Base-by-base conservation (phyloP, 2,113 vertebrate genomes). In the Oplegnathus fasciatus region DNA sequence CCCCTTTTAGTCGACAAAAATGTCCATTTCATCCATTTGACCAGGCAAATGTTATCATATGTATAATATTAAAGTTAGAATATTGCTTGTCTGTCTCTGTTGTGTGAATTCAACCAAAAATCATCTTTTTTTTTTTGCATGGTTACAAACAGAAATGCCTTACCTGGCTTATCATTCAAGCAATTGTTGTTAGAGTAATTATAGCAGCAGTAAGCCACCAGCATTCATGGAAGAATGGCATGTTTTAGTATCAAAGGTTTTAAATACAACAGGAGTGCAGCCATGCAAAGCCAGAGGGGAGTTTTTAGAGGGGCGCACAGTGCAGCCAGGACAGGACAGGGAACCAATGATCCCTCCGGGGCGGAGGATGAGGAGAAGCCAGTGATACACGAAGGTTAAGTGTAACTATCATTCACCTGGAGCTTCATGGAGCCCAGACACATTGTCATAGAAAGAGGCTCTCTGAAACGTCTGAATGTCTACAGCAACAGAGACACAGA, bases 381-480 rank as follows among this genome's bases (percentile, higher is more conserved):
- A 75, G 58, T 17, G 74, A 61, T 66, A 28, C 62, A 75, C 28
- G 24, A 44, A 54, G 73, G 32, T 79, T 42, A 80, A 61, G 28
- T 37, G 84, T 79, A 57, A 78, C 94, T 94, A 82, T 81, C 95
- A 96, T 96, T 99, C 98, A 99, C 98, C 97, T 98, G 97, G 96
- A 96, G 97, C 94, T 94, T 98, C 97, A 96, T 97, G 96, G 95
- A 99, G 97, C 96, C 96, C 97, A 97, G 98, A 97, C 94, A 98
- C 96, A 97, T 94, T 98, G 96, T 99, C 98, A 98, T 99, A 99
- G 97, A 99, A 99, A 97, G 97, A 99, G 93, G 97, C 97, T 97
- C 97, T 99, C 96, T 99, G 98, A 96, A 98, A 96, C 97, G 95
- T 99, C 97, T 98, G 97, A 97, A 99, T 98, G 96, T 99, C 98